These are phyloP conservation scores for Nomada goodeniana DNA, from an alignment of 2,888 invertebrate genomes.

Conservation along the genomic window DNA sequence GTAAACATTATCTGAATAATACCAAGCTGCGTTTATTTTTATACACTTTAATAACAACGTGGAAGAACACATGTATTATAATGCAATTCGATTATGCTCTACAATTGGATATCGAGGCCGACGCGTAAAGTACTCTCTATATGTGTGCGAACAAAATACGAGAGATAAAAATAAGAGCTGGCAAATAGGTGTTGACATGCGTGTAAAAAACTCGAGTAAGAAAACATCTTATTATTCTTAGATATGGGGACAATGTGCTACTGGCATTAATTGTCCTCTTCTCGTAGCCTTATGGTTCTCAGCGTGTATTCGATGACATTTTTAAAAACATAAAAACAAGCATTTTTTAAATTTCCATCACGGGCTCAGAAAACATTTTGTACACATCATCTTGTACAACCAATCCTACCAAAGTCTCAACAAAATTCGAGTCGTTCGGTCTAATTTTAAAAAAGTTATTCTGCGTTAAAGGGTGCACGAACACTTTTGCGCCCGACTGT, in stretches of 20 bases:
- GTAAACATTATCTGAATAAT: not conserved
- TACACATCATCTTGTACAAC: too few species aligned
- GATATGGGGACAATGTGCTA: slow-evolving; percentile 34
- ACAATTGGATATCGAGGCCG: not conserved
- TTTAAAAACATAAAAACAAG: too few species aligned
- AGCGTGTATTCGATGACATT: not conserved
- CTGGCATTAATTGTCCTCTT: slow-evolving; percentile 2
- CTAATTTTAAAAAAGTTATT: too few species aligned
- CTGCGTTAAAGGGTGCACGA: too few species aligned
- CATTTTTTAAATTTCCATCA: too few species aligned
- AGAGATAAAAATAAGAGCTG: slow-evolving; percentile 9
- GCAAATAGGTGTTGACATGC: not conserved
- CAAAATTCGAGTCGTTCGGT: too few species aligned
- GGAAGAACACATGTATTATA: not conserved
- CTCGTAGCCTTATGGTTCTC: slow-evolving; percentile 1
- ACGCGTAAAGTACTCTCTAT: not conserved
- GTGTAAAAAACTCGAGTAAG: not conserved
- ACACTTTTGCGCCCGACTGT: too few species aligned
- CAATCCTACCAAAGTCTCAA: too few species aligned
- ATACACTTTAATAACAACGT: not conserved
- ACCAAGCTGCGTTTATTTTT: not conserved
- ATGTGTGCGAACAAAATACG: not conserved
- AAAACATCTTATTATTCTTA: not conserved
- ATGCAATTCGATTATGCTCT: not conserved
- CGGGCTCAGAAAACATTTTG: too few species aligned